Evolutionary conservation across 2,888 invertebrate genomes (phyloP).

Genomic region (Cosmorhoe ocellata): DNA sequence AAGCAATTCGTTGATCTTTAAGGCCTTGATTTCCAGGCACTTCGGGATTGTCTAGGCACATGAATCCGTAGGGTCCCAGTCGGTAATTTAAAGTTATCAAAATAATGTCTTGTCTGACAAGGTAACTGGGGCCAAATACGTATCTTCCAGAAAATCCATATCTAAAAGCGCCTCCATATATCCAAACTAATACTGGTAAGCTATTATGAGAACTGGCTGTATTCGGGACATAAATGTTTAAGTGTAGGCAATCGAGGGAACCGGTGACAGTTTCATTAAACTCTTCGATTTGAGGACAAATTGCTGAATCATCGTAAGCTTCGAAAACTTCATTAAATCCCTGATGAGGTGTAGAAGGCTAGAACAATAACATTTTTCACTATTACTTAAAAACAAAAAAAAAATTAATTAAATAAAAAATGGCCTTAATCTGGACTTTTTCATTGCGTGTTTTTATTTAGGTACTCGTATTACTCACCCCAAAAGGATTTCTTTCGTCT

Average conservation of each 20-base stretch:
- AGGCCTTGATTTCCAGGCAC: slow-evolving; percentile 62
- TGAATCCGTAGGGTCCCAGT: slow-evolving; percentile 60
- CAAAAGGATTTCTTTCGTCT: slow-evolving; percentile 36
- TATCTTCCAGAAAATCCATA: slow-evolving; percentile 45
- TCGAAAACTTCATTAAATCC: slow-evolving; percentile 49
- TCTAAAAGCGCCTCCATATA: slow-evolving; percentile 51
- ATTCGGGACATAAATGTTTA: slow-evolving; percentile 57
- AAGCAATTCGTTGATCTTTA: slow-evolving; percentile 56
- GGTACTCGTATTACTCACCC: slow-evolving; percentile 34
- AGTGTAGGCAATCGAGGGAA: slow-evolving; percentile 51
- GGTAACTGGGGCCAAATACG: slow-evolving; percentile 48
- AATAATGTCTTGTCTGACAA: slow-evolving; percentile 54
- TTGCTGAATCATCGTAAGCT: slow-evolving; percentile 53
- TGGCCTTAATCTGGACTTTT: too few species aligned
- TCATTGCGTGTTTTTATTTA: too few species aligned
- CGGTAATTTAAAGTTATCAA: slow-evolving; percentile 61
- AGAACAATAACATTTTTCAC: neutral
- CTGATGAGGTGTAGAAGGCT: slow-evolving; percentile 50
- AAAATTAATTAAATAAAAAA: too few species aligned
- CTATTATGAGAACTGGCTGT: slow-evolving; percentile 42
- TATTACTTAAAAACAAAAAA: too few species aligned
- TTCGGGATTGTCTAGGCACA: slow-evolving; percentile 52
- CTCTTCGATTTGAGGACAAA: slow-evolving; percentile 54
- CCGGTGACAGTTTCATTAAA: slow-evolving; percentile 41
- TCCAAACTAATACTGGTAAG: slow-evolving; percentile 56